Conservation (phyloP, 1,140 invertebrate genomes). For the Colletes gigas region DNA sequence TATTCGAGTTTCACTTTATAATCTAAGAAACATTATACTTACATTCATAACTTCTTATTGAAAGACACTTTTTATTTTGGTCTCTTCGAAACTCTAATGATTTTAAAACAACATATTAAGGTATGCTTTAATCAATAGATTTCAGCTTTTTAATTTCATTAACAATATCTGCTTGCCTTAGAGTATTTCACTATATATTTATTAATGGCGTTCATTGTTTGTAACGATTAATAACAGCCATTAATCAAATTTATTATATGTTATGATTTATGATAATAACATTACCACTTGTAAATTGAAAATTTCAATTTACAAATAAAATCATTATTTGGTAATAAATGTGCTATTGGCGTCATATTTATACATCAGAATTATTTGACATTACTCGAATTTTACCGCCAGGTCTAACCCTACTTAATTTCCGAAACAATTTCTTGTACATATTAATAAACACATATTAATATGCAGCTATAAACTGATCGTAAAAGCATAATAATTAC, state of each 20-base stretch:
- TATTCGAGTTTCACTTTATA: background rate
- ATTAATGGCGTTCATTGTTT: background rate
- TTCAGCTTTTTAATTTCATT: background rate
- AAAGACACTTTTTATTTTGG: background rate
- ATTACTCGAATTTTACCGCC: background rate
- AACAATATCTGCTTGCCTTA: background rate
- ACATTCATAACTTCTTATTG: background rate
- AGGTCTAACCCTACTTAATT: background rate
- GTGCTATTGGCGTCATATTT: too few species aligned
- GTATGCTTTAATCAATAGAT: slow-evolving; percentile 35
- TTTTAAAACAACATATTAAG: slow-evolving; percentile 22
- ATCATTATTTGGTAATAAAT: background rate
- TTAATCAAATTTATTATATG: too few species aligned
- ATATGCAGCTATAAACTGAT: background rate
- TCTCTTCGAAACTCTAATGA: background rate
- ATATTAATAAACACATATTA: background rate
- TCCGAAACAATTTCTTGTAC: background rate
- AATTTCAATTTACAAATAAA: background rate
- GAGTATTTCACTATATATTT: background rate
- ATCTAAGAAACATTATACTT: background rate
- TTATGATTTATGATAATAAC: too few species aligned
- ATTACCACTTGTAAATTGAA: background rate
- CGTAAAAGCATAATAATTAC: background rate
- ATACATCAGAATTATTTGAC: background rate
- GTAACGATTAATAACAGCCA: background rate